Percentiles rank a stretch among this genome's conserved stretches.
These are phyloP conservation scores for Menidia menidia DNA, from an alignment of 2,797 vertebrate species.

Conservation along the genomic window DNA sequence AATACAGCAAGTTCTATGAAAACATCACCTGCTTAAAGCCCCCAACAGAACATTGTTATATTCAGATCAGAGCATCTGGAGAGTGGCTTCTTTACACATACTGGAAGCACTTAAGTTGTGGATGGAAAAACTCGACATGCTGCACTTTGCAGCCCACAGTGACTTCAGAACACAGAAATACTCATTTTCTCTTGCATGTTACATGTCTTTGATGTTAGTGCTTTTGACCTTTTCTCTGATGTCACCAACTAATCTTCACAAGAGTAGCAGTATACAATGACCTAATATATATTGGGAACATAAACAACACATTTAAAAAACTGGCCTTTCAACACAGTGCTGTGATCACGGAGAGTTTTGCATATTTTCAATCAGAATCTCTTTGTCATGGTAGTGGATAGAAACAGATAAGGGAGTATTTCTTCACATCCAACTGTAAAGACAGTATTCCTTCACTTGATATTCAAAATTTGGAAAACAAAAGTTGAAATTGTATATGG, in stretches of 20 bases:
- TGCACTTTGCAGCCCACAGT: constrained; percentile 1
- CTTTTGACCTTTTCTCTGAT: constrained; percentile 12
- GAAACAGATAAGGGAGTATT: constrained; percentile 37
- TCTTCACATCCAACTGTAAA: too few species aligned
- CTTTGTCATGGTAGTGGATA: constrained; percentile 32
- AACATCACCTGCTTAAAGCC: constrained; percentile 17
- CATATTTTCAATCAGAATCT: constrained; percentile 55
- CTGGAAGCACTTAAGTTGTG: constrained; percentile 58
- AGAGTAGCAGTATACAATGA: constrained; percentile 44
- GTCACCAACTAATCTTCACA: not conserved
- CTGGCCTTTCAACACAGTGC: constrained; percentile 51
- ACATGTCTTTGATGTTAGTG: constrained; percentile 45
- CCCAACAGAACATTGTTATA: constrained; percentile 31
- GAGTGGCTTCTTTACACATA: constrained; percentile 41
- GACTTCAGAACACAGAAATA: constrained; percentile 31
- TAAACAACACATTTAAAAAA: constrained; percentile 38
- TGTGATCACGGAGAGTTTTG: constrained; percentile 51
- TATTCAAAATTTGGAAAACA: not conserved
- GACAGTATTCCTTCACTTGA: too few species aligned
- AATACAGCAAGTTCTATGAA: not conserved
- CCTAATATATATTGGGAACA: constrained; percentile 42
- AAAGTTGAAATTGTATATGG: not conserved
- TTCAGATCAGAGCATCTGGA: constrained; percentile 52
- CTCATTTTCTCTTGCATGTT: constrained; percentile 23
- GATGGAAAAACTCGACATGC: constrained; percentile 52